Evolutionary conservation across 2,888 invertebrate species (phyloP), one percentile per base, ranked within the genome.

Genomic region (Drosophila quasianomalipes): DNA sequence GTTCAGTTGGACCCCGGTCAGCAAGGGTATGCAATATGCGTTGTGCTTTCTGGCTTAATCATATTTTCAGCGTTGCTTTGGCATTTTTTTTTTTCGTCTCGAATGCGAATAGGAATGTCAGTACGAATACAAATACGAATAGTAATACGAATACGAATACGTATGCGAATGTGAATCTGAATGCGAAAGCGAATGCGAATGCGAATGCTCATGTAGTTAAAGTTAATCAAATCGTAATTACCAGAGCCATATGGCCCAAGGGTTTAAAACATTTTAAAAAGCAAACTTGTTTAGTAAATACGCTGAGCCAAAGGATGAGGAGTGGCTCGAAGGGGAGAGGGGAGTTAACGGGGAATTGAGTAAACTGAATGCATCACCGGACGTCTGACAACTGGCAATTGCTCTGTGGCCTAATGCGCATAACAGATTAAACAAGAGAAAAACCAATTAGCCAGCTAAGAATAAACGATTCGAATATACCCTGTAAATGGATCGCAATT

Each of bases 221-320:
- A 92, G 92, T 92, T 92, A 92, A 92, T 92, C 92, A 92, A 92
- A 92, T 92, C 92, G 92, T 92, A 92, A 92, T 92, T 92, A 92
- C 92, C 88, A 87, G 88, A 91, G 91, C 91, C 88, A 90, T 80
- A 83, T 85, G 51, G 74, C 90, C 76, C 53, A 53, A 65, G 90
- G 84, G 75, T 71, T 72, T 71, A 79, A 91, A 87, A 90, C 88
- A 91, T 92, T 92, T 92, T 91, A 90, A 91, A 91, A 92, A 91
- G 91, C 86, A 92, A 92, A 92, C 92, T 92, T 92, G 92, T 89
- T 92, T 92, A 85, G 89, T 89, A 85, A 89, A 89, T 79, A 73
- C 73, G 69, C 66, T 63, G 54, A 39, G 41, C 31, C 59, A n/a
- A 69, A 57, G 54, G 41, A 26, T 28, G 47, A 30, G 37, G 52